Base-by-base conservation (phyloP, 2,797 vertebrate genomes). In the Thripadectes ignobilis region DNA sequence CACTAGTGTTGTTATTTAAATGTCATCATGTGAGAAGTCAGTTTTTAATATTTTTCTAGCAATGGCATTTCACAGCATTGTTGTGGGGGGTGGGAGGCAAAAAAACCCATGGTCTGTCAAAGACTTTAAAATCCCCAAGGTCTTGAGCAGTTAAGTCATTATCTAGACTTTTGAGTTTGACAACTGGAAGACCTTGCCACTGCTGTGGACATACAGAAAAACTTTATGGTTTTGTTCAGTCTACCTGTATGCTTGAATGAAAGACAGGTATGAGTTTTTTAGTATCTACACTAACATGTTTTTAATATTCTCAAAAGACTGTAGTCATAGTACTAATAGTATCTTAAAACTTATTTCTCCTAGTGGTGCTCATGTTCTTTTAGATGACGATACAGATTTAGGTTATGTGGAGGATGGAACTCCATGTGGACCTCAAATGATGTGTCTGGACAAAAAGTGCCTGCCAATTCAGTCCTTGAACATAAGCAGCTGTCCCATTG, bases 401-500 rank as follows among this genome's bases (percentile, higher is more conserved):
- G 99, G 99, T 95, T 99, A 99, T 66, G 99, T 99, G 90, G 99
- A 99, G 96, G 99, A 99, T 95, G 99, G 99, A 95, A 98, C 99
- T 72, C 99, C 99, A 24, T 99, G 99, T 97, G 99, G 99, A 97
- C 99, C 99, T 68, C 99, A 99, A 30, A 99, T 99, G 99, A 99
- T 99, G 99, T 99, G 99, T 98, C 98, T 99, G 98, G 99, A 99
- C 98, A 99, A 96, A 96, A 99, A 99, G 98, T 99, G 99, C 98
- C 98, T 99, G 93, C 98, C 99, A 96, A 99, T 99, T 98, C 99
- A 99, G 97, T 99, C 98, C 86, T 98, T 99, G 93, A 99, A 99
- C 96, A 98, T 99, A 98, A 99, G 99, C 98, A 98, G 98, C 97
- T 99, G 99, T 97, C 98, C 99, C 57, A 98, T 97, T 24, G 99